Evolutionary conservation across 2,888 invertebrate genomes (phyloP), one percentile per base, ranked within the genome.

Genomic region (Tuberolachnus salignus): DNA sequence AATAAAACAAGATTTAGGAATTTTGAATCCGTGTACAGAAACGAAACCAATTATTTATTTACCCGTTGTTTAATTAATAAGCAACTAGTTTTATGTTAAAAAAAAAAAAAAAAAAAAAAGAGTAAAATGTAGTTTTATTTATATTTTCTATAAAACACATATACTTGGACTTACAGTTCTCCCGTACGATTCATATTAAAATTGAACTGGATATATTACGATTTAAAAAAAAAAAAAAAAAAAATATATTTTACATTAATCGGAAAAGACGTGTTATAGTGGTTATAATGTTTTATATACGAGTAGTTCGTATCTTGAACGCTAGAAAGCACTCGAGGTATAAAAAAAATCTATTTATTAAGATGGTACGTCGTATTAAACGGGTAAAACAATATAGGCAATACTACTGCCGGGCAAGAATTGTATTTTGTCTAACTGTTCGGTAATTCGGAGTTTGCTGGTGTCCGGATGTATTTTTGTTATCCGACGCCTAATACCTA

Each of bases 271-370:
- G 51, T 53, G 19, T 19, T 10, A 21, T 53, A 19, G 21, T 21
- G 0, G 11, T 55, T 55, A 46, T 46, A 11, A 11, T 19, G 11
- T 21, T 21, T 34, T 34, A 10, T 46, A 46, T 11, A 3, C 19
- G 19, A 9, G 6, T 75, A 67, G 34, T 67, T 66, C 26, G 8
- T 19, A 16, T 23, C 0, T 69, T 78, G 23, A 16, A n/a, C 59
- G 51, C 59, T 78, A 78, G 78, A 61, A 34, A 59, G 78, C 69
- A 34, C 51, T 69, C 46, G 2, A 16, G 16, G 44, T 51, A 59
- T 42, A 9, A 6, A 8, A 23, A 61, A 61, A 26, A 66, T 55
- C 0, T n/a, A 19, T 23, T 46, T 51, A 42, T 67, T 75, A 19
- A 10, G 55, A 57, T 57, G 57, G 46, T 67, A 46, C 19, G 44